A percentile compares a stretch with the other conserved stretches of the same genome.
These are phyloP conservation scores for Synergus umbraculus DNA, from an alignment of 2,888 invertebrate species.

Conservation along the genomic window DNA sequence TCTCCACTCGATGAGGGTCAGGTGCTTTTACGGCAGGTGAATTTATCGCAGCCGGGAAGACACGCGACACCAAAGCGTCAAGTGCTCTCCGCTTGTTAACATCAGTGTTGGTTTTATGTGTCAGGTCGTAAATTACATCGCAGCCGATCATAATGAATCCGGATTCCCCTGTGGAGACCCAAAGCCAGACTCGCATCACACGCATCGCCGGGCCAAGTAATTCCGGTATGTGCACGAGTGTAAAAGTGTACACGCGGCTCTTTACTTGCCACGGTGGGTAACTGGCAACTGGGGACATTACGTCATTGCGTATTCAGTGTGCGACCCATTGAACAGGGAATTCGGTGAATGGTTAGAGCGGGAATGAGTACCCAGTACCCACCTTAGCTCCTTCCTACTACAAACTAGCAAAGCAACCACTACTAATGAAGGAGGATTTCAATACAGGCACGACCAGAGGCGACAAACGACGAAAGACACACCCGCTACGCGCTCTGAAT, in stretches of 20 bases:
- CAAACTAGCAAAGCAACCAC: slow-evolving; percentile 24
- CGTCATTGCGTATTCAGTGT: slow-evolving; percentile 70
- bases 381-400: slow-evolving; percentile 41
- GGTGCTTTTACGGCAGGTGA: not conserved
- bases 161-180: slow-evolving; percentile 55
- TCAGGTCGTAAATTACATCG: slow-evolving; percentile 61
- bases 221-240: slow-evolving; percentile 42
- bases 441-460: slow-evolving; percentile 46
- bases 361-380: slow-evolving; percentile 53
- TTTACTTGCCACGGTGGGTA: slow-evolving; percentile 41
- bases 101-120: slow-evolving; percentile 49
- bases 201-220: slow-evolving; percentile 27
- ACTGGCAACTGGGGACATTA: slow-evolving; percentile 52
- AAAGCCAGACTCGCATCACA: slow-evolving; percentile 44
- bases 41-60: not conserved
- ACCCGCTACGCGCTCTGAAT: slow-evolving; percentile 55
- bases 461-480: slow-evolving; percentile 53
- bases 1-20: not conserved
- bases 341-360: slow-evolving; percentile 69
- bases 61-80: slow-evolving; percentile 35
- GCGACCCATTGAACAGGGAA: slow-evolving; percentile 68
- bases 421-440: slow-evolving; percentile 18
- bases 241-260: slow-evolving; percentile 50
- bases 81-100: slow-evolving; percentile 41
- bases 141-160: slow-evolving; percentile 63